Conservation (phyloP, 2,797 vertebrate genomes). For the Acrocephalus scirpaceus region DNA sequence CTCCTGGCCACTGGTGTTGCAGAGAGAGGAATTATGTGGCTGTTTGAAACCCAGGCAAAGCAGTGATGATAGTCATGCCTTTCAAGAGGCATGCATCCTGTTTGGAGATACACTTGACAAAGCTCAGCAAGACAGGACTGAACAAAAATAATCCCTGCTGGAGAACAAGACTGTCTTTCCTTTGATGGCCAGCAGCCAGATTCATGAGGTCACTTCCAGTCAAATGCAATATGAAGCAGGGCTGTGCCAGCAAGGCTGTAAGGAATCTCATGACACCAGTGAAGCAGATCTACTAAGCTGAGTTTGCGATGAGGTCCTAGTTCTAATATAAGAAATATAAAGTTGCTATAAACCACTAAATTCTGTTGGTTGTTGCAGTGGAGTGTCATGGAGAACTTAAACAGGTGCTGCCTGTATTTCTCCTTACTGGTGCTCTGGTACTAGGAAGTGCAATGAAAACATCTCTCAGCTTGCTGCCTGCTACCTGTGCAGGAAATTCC, state of each 20-base stretch:
- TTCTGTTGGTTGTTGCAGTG: neutral
- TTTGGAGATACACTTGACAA: conserved; percentile 68
- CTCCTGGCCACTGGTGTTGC: conserved; percentile 10
- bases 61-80: conserved; percentile 28
- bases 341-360: neutral
- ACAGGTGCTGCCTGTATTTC: neutral
- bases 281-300: neutral
- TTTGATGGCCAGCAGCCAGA: conserved; percentile 65
- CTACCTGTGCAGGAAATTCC: conserved; percentile 64
- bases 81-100: conserved; percentile 63
- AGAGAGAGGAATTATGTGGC: neutral
- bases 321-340: neutral
- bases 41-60: conserved; percentile 33
- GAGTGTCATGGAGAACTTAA: neutral
- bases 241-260: neutral
- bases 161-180: conserved; percentile 61
- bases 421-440: neutral
- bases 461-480: conserved; percentile 20
- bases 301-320: neutral
- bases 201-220: conserved; percentile 67
- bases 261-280: conserved; percentile 9
- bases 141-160: conserved; percentile 68
- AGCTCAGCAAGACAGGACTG: conserved; percentile 54
- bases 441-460: conserved; percentile 43
- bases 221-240: conserved; percentile 34